phyloP scores from a whole-genome alignment of 1,140 invertebrate species.

The Cydia fagiglandana region DNA sequence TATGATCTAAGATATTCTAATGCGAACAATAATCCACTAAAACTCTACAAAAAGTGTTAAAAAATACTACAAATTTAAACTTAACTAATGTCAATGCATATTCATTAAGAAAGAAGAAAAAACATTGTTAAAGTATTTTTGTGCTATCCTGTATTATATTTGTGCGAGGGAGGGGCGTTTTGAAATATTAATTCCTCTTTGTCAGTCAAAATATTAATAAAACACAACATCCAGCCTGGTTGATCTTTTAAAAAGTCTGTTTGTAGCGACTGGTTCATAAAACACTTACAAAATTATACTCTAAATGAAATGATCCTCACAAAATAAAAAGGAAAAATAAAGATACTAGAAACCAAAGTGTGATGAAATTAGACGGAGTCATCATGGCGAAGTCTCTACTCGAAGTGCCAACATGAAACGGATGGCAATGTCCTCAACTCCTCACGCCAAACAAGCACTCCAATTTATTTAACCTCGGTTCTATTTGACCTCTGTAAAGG shows the following conservation, averaged over 20 bases:
- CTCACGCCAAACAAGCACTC: slow-evolving; percentile 1
- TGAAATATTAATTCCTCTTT: too few species aligned
- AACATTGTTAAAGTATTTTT: too few species aligned
- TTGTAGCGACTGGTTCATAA: neutral
- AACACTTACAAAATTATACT: neutral
- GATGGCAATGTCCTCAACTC: slow-evolving; percentile 10
- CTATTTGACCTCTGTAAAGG: neutral
- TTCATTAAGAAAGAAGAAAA: too few species aligned
- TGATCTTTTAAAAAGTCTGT: neutral
- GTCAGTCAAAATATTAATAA: too few species aligned
- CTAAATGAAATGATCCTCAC: neutral
- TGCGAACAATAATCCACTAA: too few species aligned
- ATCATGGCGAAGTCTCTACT: neutral
- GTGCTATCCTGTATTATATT: too few species aligned
- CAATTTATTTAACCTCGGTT: slow-evolving; percentile 5
- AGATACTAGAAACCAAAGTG: neutral
- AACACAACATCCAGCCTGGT: too few species aligned
- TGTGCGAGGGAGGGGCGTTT: too few species aligned
- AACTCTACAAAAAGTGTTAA: too few species aligned
- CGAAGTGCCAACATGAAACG: slow-evolving; percentile 8
- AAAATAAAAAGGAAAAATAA: neutral
- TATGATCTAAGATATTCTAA: too few species aligned
- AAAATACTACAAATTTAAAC: too few species aligned
- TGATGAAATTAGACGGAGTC: neutral
- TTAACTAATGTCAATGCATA: too few species aligned